Evolutionary conservation across 2,797 vertebrate species (phyloP).

Genomic region (Percopsis omiscomaycus): DNA sequence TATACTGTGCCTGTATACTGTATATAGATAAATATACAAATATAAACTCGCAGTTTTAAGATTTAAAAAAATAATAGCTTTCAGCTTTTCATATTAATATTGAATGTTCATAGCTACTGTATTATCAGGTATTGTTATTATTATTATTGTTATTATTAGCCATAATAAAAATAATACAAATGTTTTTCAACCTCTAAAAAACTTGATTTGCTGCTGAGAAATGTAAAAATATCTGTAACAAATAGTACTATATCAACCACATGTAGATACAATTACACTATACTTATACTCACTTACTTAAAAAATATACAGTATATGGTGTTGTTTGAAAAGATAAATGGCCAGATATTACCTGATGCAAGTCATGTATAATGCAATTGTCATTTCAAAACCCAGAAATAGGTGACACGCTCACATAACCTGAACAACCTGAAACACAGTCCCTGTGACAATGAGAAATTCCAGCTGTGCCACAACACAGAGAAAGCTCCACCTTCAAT

Average conservation of each 20-base stretch:
- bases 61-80: constrained; percentile 20
- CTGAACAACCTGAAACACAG: constrained; percentile 42
- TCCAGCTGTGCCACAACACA: constrained; percentile 36
- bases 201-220: too few relatives aligned
- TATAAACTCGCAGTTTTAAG: constrained; percentile 44
- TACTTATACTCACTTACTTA: too few relatives aligned
- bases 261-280: too few relatives aligned
- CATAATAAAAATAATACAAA: neutral
- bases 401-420: constrained; percentile 36
- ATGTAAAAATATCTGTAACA: too few relatives aligned
- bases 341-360: neutral
- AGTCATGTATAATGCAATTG: neutral
- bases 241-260: too few relatives aligned
- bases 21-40: constrained; percentile 3
- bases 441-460: constrained; percentile 37
- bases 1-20: neutral
- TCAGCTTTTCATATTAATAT: constrained; percentile 6
- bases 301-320: constrained; percentile 20
- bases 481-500: constrained; percentile 29
- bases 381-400: constrained; percentile 24
- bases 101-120: constrained; percentile 1
- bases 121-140: neutral
- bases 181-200: neutral
- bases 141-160: neutral
- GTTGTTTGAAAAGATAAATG: constrained; percentile 40